These are phyloP conservation scores for Stomatorhinus walkeri DNA, from an alignment of 2,797 vertebrate species.

Conservation along the genomic window DNA sequence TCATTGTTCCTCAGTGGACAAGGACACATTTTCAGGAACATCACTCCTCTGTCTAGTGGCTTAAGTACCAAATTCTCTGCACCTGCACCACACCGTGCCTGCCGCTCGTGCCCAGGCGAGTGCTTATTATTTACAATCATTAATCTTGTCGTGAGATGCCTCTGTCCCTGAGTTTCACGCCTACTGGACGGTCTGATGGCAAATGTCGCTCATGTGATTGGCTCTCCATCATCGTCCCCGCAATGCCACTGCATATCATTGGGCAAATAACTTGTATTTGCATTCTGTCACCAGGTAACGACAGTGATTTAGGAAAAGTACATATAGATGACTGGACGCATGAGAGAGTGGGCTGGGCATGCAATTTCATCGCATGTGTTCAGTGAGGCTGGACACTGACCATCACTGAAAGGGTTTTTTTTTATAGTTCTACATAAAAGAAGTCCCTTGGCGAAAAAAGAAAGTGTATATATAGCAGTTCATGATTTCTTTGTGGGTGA, in stretches of 20 bases:
- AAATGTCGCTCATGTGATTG: slow-evolving; percentile 56
- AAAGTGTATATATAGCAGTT: slow-evolving; percentile 46
- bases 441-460: slow-evolving; percentile 37
- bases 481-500: slow-evolving; percentile 57
- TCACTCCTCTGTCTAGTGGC: background rate
- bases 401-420: slow-evolving; percentile 50
- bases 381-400: slow-evolving; percentile 53
- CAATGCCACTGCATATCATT: slow-evolving; percentile 53
- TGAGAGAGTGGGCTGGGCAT: background rate
- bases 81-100: background rate
- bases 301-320: background rate
- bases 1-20: background rate
- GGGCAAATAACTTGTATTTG: slow-evolving; percentile 42
- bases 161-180: slow-evolving; percentile 16
- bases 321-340: background rate
- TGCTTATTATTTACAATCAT: slow-evolving; percentile 8
- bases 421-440: slow-evolving; percentile 52
- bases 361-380: slow-evolving; percentile 19
- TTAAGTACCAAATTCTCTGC: background rate
- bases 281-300: slow-evolving; percentile 32
- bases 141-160: slow-evolving; percentile 42
- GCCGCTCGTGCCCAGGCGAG: background rate
- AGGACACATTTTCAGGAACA: background rate
- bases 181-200: slow-evolving; percentile 40
- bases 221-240: slow-evolving; percentile 47